Conservation (phyloP, 2,113 vertebrate species). For the Sturnira hondurensis region DNA sequence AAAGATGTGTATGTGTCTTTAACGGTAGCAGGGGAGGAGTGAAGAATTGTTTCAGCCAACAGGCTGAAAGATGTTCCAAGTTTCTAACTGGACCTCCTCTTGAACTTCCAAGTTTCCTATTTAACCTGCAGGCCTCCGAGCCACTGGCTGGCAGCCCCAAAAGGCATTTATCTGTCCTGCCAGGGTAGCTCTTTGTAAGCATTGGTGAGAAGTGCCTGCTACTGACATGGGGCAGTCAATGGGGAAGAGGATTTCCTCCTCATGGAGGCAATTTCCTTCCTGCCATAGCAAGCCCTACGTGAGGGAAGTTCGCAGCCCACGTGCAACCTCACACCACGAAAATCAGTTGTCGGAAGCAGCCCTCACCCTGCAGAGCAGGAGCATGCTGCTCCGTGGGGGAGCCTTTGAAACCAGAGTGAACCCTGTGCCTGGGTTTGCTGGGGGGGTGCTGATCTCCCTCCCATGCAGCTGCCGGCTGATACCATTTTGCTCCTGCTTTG, state of each 20-base stretch:
- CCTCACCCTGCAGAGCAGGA: background rate
- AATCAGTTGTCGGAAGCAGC: background rate
- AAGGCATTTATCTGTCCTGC: fast-evolving
- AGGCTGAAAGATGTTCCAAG: background rate
- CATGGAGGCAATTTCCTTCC: background rate
- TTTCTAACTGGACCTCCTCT: background rate
- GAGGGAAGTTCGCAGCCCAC: fast-evolving
- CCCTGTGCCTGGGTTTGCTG: background rate
- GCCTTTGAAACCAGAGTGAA: slow-evolving; percentile 34
- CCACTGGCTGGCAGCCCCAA: background rate
- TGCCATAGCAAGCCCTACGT: background rate
- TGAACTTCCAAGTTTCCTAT: background rate
- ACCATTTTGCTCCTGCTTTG: slow-evolving; percentile 76
- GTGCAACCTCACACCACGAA: fast-evolving
- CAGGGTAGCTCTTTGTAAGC: background rate
- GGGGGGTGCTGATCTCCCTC: slow-evolving; percentile 22
- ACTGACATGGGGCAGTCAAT: fast-evolving
- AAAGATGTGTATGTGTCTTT: background rate
- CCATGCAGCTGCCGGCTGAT: slow-evolving; percentile 79
- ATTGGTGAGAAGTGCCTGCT: background rate
- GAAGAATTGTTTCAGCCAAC: background rate
- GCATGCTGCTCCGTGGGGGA: background rate
- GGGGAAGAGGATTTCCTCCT: background rate
- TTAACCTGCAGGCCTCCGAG: background rate
- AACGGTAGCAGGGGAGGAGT: fast-evolving